phyloP scores from a whole-genome alignment of 2,113 vertebrate species.

The Boleophthalmus pectinirostris region DNA sequence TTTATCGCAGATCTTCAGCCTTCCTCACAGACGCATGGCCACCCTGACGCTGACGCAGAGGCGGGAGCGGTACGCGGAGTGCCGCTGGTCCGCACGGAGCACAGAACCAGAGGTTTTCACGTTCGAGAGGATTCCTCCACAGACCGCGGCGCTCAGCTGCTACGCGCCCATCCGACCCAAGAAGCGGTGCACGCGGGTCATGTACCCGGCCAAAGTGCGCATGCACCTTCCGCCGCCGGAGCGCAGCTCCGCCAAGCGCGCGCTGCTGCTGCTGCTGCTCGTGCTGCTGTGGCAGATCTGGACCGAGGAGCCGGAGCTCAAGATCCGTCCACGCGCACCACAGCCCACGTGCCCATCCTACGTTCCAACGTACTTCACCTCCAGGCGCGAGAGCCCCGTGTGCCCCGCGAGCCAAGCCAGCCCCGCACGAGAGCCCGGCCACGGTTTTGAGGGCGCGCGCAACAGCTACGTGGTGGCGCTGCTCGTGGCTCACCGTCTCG shows the following conservation, averaged over 20 bases:
- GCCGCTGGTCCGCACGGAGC: conserved; percentile 56
- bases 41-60: conserved; percentile 25
- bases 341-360: background rate
- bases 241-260: conserved; percentile 74
- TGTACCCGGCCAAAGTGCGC: conserved; percentile 79
- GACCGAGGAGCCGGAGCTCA: conserved; percentile 31
- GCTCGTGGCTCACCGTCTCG: conserved; percentile 2
- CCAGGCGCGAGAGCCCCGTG: background rate
- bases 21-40: conserved; percentile 49
- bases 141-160: conserved; percentile 56
- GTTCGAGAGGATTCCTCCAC: conserved; percentile 66
- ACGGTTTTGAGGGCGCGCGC: conserved; percentile 51
- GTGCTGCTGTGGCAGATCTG: conserved; percentile 80
- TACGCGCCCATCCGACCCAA: conserved; percentile 52
- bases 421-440: conserved; percentile 32
- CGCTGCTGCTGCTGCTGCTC: conserved; percentile 75
- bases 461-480: conserved; percentile 74
- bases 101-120: conserved; percentile 79
- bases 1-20: background rate
- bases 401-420: background rate
- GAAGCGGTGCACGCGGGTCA: conserved; percentile 74
- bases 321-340: background rate
- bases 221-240: conserved; percentile 78
- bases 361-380: background rate
- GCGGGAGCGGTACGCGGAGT: conserved; percentile 31